Conservation (phyloP, 2,888 invertebrate species). For the Andrena marginata region DNA sequence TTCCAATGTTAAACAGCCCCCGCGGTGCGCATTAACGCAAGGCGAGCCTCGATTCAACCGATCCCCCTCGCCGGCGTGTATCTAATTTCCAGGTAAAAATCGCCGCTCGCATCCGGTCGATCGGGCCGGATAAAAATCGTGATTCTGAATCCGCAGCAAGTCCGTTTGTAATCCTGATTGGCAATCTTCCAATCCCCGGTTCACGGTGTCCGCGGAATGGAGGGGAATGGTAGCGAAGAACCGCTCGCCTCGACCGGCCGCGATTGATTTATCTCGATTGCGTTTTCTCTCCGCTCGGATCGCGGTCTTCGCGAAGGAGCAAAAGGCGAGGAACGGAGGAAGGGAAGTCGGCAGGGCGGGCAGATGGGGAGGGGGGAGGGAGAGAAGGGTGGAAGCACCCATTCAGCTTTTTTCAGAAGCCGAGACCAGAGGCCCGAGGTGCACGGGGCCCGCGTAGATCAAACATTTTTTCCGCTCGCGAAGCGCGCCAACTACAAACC, state of each 20-base stretch:
- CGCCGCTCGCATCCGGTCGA: conserved; percentile 40
- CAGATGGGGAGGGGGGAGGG: background rate
- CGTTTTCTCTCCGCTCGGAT: conserved; percentile 36
- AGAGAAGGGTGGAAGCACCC: conserved; percentile 21
- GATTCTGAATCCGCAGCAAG: conserved; percentile 56
- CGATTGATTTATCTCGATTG: conserved; percentile 65
- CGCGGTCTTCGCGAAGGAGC: conserved; percentile 4
- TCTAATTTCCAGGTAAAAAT: conserved; percentile 49
- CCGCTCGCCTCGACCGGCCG: conserved; percentile 25
- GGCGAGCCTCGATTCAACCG: conserved; percentile 16
- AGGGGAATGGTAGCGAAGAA: conserved; percentile 48
- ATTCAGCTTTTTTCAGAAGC: conserved; percentile 40
- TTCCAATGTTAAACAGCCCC: conserved; percentile 39
- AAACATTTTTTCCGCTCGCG: conserved; percentile 18
- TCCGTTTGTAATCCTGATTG: conserved; percentile 55
- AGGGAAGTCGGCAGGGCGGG: background rate
- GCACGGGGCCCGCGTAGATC: conserved; percentile 29
- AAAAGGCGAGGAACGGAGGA: background rate
- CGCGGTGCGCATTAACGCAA: conserved; percentile 22
- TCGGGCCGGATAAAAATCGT: conserved; percentile 35
- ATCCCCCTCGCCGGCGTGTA: background rate
- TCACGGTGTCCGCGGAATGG: conserved; percentile 40
- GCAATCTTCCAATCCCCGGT: conserved; percentile 56
- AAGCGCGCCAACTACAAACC: conserved; percentile 50
- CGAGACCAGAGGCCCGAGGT: conserved; percentile 4